Base-by-base conservation (phyloP, 2,888 invertebrate genomes). In the Synergus umbraculus region DNA sequence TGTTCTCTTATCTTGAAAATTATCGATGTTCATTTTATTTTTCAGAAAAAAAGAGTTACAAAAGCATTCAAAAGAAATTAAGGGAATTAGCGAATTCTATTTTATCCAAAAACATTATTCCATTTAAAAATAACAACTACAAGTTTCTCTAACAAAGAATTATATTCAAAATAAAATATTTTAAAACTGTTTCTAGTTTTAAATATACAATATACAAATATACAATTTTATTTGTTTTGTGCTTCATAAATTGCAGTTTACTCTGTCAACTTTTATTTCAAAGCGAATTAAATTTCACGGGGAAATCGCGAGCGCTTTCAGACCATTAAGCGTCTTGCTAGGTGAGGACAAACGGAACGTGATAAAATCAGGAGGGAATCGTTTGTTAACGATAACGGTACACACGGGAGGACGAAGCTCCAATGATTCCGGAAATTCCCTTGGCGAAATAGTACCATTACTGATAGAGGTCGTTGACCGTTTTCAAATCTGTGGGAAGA, bases 321-420 rank as follows among this genome's bases (percentile, higher is more conserved):
- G 46, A 46, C 46, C 46, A 63, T 63, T 63, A 63, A 22, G 63
- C 29, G 63, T 29, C 63, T 63, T 63, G 63, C 29, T 63, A 29
- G 63, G 29, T 29, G 63, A 12, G 63, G 29, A 29, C 12, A 63
- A 63, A 12, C 29, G 63, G 29, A 29, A 63, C 12, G 63, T 29
- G 63, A 63, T 63, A 63, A 63, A 63, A 63, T 63, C 22, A 63
- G 29, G 29, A 63, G 63, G 63, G 63, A 29, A 63, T 29, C 63
- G 63, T 63, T 63, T 29, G 63, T 63, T 29, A 63, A 63, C 29
- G 63, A 63, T 63, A 63, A 63, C 29, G 63, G 13, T 63, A 63
- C 29, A 63, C 63, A 29, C 22, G 29, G 63, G 29, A 63, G 29
- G 63, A 63, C 13, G 13, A 63, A 63, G 29, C 29, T 63, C 63